phyloP scores from a whole-genome alignment of 2,888 invertebrate species.

The Pristionchus fissidentatus region DNA sequence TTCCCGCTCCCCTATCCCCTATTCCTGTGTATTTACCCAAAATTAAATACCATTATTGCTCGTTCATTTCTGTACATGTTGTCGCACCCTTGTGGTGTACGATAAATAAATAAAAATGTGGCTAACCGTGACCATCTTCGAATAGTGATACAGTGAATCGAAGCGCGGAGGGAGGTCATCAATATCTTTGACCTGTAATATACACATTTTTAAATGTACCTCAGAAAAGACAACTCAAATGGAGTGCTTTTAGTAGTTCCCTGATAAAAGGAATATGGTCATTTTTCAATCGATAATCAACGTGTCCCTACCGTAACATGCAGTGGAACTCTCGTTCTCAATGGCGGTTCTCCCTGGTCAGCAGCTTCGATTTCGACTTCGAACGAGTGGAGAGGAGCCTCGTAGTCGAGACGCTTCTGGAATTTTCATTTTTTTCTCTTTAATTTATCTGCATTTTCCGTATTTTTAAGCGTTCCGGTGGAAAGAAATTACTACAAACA shows the following conservation, averaged over 20 bases:
- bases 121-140: constrained; percentile 63
- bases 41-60: too few relatives aligned
- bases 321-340: constrained; percentile 58
- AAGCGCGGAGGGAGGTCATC: constrained; percentile 72
- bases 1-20: too few relatives aligned
- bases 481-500: too few relatives aligned
- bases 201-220: too few relatives aligned
- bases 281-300: neutral
- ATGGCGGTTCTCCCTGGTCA: constrained; percentile 67
- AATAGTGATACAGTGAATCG: constrained; percentile 62
- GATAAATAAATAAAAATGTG: neutral
- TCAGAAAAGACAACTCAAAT: neutral
- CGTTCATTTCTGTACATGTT: neutral
- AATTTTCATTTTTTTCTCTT: too few relatives aligned
- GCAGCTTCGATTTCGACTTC: constrained; percentile 67
- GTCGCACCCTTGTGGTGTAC: neutral
- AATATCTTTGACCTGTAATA: constrained; percentile 58
- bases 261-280: neutral
- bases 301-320: constrained; percentile 55
- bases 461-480: neutral
- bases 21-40: too few relatives aligned
- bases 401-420: constrained; percentile 69
- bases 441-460: neutral
- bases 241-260: neutral
- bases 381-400: constrained; percentile 66